These are phyloP conservation scores for Stenolophus ochropezus DNA, from an alignment of 2,888 invertebrate genomes.

Conservation along the genomic window DNA sequence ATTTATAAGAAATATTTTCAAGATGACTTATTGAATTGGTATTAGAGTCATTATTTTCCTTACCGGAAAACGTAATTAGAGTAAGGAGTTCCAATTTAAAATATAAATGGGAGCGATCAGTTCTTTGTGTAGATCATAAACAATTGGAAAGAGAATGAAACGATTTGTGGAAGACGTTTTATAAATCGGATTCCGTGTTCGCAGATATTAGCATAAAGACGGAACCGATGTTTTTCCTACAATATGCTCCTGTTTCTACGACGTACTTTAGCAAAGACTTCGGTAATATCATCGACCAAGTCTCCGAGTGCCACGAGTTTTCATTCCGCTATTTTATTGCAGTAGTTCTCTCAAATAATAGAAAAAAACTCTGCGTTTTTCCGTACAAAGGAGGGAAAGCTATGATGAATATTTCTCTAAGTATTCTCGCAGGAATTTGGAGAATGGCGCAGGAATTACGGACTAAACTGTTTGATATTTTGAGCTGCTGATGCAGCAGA, in stretches of 20 bases:
- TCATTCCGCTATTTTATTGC: slow-evolving; percentile 43
- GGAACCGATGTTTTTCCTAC: slow-evolving; percentile 41
- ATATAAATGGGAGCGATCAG: background rate
- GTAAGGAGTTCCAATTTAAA: background rate
- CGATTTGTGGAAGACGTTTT: slow-evolving; percentile 21
- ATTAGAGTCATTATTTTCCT: background rate
- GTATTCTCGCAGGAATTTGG: background rate
- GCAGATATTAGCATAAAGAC: slow-evolving; percentile 47
- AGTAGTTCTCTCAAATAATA: slow-evolving; percentile 39
- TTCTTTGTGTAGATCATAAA: slow-evolving; percentile 14
- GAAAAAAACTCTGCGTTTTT: slow-evolving; percentile 15
- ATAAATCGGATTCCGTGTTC: slow-evolving; percentile 34
- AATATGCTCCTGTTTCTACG: slow-evolving; percentile 35
- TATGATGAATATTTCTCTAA: slow-evolving; percentile 27
- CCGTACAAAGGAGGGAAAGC: background rate
- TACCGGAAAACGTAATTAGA: background rate
- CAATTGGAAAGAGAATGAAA: slow-evolving; percentile 19
- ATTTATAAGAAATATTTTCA: background rate
- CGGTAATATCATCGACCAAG: slow-evolving; percentile 17
- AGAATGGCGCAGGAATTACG: background rate
- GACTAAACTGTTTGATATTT: slow-evolving; percentile 21
- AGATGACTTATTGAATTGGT: background rate
- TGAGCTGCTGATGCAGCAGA: background rate
- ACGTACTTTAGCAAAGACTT: slow-evolving; percentile 37
- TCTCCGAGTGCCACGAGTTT: slow-evolving; percentile 5